These are phyloP conservation scores for Fabriciana adippe DNA, from an alignment of 2,888 invertebrate genomes.

Conservation along the genomic window DNA sequence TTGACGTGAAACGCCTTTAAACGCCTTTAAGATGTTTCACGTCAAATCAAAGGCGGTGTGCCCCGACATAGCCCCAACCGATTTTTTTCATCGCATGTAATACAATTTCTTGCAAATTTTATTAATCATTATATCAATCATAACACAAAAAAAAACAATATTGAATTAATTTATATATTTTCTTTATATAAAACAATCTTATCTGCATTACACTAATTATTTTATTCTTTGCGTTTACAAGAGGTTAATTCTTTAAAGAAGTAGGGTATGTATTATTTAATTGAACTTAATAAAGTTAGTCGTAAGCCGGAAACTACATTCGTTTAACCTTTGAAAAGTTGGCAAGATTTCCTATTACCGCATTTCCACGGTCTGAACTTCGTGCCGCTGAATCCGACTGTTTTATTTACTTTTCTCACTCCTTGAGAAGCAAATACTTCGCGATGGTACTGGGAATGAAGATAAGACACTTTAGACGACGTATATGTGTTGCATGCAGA, in stretches of 20 bases:
- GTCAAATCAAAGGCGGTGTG: no score
- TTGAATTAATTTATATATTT: not conserved
- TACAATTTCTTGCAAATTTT: no score
- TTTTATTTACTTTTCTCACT: conserved; percentile 53
- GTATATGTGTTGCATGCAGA: conserved; percentile 20
- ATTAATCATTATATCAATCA: no score
- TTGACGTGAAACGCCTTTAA: no score
- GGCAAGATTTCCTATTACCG: conserved; percentile 58
- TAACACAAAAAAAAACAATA: no score
- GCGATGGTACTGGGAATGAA: conserved; percentile 32
- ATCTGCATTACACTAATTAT: not conserved
- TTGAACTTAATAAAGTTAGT: conserved; percentile 54
- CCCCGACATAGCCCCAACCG: no score
- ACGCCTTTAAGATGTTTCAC: no score
- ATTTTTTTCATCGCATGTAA: no score
- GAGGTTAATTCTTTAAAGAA: conserved; percentile 4
- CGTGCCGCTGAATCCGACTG: conserved; percentile 49
- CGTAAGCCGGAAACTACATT: conserved; percentile 52
- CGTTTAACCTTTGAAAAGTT: conserved; percentile 59
- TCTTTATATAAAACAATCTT: not conserved
- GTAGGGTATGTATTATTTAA: conserved; percentile 41
- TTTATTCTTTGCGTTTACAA: not conserved
- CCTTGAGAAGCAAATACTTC: conserved; percentile 41
- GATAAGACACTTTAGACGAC: conserved; percentile 32
- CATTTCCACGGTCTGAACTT: conserved; percentile 48